Base-by-base conservation (phyloP, 2,888 invertebrate genomes). In the Napeogenes inachia region DNA sequence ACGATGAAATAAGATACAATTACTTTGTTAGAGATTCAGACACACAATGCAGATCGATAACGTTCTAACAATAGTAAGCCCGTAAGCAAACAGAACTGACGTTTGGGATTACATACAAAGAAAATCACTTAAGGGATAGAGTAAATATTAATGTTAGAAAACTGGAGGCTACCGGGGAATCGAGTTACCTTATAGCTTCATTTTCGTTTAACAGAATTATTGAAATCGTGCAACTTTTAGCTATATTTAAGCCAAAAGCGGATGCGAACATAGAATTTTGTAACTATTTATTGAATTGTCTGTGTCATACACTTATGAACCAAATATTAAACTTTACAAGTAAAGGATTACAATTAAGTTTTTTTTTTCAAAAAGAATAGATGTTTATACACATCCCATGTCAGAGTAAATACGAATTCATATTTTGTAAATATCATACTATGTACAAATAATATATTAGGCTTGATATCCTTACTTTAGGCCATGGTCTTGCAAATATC, bases 201-300 rank as follows among this genome's bases (percentile, higher is more conserved):
- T 88, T 87, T 82, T 69, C 77, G 77, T 81, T 80, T 74, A 78
- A 85, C 85, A 83, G 86, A 85, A 85, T 85, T 87, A 89, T 87
- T 82, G 85, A 85, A 84, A 79, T 85, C 87, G 87, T 87, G 86
- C 81, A 61, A 70, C 68, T 69, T 73, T 70, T 68, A 72, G 73
- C 72, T 73, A 72, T 72, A 74, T 76, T 74, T 71, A 81, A 84
- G 75, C 74, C 67, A 75, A 68, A 74, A 72, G 77, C 74, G 66
- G 57, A 47, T 70, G 78, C 73, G 73, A 64, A 54, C 57, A 47
- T 58, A 46, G 56, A 42, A 12, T 12, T 42, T 42, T 42, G 8
- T 42, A 42, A 1, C 42, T 10, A 10, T 35, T 35, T 10, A 42
- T 12, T 42, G 10, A 42, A 42, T 10, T 10, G 4, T 35, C 35